Evolutionary conservation across 2,797 vertebrate genomes (phyloP), one percentile per base, ranked within the genome.

Genomic region (Mormyrops boulengeri): DNA sequence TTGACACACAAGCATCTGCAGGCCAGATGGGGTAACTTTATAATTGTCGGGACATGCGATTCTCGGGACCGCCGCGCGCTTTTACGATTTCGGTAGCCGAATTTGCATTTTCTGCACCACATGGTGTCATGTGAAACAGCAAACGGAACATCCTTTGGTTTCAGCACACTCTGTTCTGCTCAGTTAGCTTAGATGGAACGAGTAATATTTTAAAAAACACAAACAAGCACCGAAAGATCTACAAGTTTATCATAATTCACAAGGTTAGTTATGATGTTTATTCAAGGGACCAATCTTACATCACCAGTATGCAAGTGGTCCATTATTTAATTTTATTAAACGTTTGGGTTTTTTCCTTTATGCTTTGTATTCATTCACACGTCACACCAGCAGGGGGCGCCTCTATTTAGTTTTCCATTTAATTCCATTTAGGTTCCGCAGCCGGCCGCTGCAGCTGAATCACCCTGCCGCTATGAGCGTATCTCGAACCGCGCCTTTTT

Each of bases 1-100:
- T 85, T 90, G 55, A 91, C 73, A 38, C 69, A 88, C 69, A 90
- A 82, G 30, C 94, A 95, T 93, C 94, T 95, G 94, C 90, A 90
- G 47, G 47, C 82, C 82, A 50, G 44, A 50, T 85, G 82, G 19
- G 82, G n/a, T 85, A 49, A 85, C 44, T 49, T 50, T n/a, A 52
- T 50, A 49, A 85, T 49, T 49, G 47, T n/a, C 49, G 22, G 82
- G 82, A n/a, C 82, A 50, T 47, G 82, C n/a, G 44, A 85, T 52
- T 52, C 44, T 85, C 22, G n/a, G 82, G 44, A 49, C 47, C 47
- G 22, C 47, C 8, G 22, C 8, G 22, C 82, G n/a, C 47, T 52
- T 85, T 49, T 85, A 85, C 4, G 41, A 85, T 85, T 49, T 49
- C 80, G 44, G 80, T 84, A 84, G 38, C 38, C 44, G 47, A 47